These are phyloP conservation scores for Sus scrofa DNA, from an alignment of 2,113 vertebrate species.

Conservation along the genomic window DNA sequence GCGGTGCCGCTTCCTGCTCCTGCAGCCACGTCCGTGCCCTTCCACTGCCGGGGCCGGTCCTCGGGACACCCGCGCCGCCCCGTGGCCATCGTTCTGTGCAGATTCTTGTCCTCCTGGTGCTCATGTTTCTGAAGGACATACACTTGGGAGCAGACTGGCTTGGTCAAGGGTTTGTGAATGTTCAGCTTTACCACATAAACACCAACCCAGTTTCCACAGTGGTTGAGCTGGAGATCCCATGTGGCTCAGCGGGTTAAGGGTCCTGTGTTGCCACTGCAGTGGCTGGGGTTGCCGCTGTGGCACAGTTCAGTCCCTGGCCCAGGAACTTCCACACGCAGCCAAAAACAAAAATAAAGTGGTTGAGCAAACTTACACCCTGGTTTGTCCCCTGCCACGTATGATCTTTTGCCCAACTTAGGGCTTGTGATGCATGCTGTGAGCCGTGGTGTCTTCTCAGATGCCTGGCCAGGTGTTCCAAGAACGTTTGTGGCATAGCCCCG, in stretches of 20 bases:
- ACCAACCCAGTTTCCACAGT: neutral
- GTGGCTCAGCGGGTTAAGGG: too few relatives aligned
- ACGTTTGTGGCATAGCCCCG: accelerated
- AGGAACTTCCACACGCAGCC: too few relatives aligned
- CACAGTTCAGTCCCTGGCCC: too few relatives aligned
- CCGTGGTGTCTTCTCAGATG: neutral
- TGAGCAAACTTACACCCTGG: too few relatives aligned
- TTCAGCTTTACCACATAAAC: neutral
- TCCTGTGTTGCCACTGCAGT: too few relatives aligned
- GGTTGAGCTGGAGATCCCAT: too few relatives aligned
- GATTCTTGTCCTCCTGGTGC: neutral
- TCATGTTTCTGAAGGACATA: neutral
- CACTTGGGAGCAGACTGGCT: neutral
- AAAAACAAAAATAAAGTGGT: neutral
- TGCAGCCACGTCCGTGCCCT: accelerated
- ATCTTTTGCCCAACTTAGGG: neutral
- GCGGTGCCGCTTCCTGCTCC: accelerated
- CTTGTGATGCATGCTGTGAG: neutral
- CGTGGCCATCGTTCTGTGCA: accelerated
- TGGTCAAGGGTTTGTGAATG: neutral
- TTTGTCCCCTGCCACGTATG: neutral
- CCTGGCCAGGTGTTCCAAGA: neutral
- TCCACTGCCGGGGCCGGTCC: accelerated
- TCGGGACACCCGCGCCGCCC: accelerated
- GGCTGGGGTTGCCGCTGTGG: too few relatives aligned